A percentile compares a stretch with the other conserved stretches of the same genome.
Evolutionary conservation across 2,888 invertebrate genomes (phyloP).

Genomic region (Salpingus planirostris): DNA sequence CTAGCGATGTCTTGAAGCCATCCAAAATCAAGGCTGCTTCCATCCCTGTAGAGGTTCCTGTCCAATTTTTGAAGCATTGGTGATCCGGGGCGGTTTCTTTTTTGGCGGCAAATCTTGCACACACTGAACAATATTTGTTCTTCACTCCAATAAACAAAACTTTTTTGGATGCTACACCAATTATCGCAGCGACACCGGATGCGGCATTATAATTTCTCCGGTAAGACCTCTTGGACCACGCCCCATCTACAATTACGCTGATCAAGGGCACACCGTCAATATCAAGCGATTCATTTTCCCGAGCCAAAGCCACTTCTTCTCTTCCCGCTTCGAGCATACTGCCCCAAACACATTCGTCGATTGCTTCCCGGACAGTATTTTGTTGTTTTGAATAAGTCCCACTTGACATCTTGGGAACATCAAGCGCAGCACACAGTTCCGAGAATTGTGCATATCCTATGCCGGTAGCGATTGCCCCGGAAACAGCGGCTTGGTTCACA

Average conservation of each 20-base stretch:
- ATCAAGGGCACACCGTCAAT: conserved; percentile 13
- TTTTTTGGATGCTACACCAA: conserved; percentile 12
- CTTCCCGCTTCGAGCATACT: conserved; percentile 4
- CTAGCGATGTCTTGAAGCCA: conserved; percentile 10
- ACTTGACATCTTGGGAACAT: conserved; percentile 4
- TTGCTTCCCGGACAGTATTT: conserved; percentile 1
- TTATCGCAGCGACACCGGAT: conserved; percentile 6
- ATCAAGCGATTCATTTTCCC: conserved; percentile 12
- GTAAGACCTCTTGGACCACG: conserved; percentile 18
- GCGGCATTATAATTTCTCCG: conserved; percentile 8
- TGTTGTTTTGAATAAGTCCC: neutral
- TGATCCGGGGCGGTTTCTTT: conserved; percentile 7
- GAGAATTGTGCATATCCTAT: neutral
- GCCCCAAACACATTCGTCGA: conserved; percentile 2
- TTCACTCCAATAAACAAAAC: conserved; percentile 12
- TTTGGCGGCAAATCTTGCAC: conserved; percentile 1
- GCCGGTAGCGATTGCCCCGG: neutral
- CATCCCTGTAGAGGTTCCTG: conserved; percentile 12
- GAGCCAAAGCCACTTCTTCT: conserved; percentile 8
- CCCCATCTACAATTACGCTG: conserved; percentile 19
- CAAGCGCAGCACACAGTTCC: conserved; percentile 1
- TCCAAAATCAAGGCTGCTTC: conserved; percentile 13
- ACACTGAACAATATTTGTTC: conserved; percentile 12
- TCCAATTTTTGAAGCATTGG: conserved; percentile 16
- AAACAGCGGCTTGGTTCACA: neutral